Evolutionary conservation across 2,797 vertebrate genomes (phyloP).

Genomic region (Phataginus tetradactyla): DNA sequence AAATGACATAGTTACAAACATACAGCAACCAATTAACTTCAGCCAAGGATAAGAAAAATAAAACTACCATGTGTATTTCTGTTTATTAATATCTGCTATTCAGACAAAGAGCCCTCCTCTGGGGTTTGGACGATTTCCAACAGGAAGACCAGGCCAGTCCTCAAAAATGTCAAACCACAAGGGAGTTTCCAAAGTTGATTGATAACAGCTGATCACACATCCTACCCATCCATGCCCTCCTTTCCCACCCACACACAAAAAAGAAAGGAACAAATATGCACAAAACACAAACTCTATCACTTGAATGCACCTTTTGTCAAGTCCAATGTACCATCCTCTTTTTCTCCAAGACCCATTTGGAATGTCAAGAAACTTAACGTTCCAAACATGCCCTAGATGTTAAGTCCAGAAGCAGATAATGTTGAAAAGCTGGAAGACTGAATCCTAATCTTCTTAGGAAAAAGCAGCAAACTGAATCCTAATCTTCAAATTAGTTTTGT

Average conservation of each 20-base stretch:
- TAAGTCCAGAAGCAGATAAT: background rate
- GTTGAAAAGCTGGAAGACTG: background rate
- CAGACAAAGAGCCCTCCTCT: constrained; percentile 43
- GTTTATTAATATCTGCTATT: background rate
- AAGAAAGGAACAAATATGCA: background rate
- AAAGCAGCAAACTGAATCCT: background rate
- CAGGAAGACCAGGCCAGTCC: constrained; percentile 56
- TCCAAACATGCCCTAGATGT: background rate
- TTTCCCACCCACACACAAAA: background rate
- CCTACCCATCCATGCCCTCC: background rate
- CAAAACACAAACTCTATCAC: background rate
- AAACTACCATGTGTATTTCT: constrained; percentile 49
- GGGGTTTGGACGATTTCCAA: constrained; percentile 30
- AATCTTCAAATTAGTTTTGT: background rate
- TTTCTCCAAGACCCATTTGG: background rate
- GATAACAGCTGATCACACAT: constrained; percentile 71
- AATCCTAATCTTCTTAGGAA: background rate
- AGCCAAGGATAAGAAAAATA: constrained; percentile 36
- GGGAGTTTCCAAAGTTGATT: constrained; percentile 69
- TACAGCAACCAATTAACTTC: constrained; percentile 8
- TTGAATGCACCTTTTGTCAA: background rate
- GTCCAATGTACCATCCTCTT: background rate
- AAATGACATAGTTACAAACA: background rate
- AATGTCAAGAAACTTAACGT: background rate
- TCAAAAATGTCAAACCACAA: constrained; percentile 66